Evolutionary conservation across 2,888 invertebrate genomes (phyloP).

Genomic region (Melinaea marsaeus): DNA sequence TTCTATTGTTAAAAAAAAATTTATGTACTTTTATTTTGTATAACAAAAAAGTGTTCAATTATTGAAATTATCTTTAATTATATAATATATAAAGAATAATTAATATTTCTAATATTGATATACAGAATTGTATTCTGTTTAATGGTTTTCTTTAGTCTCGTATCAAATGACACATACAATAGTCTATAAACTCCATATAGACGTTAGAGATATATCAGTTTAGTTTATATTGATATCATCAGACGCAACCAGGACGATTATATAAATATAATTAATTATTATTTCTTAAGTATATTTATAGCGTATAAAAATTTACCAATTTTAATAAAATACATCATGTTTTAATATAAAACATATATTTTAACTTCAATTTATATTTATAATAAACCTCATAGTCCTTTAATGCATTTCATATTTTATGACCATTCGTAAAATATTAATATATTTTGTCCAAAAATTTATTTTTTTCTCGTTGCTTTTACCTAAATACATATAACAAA

Average conservation of each 20-base stretch:
- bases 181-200: no score
- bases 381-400: slow-evolving; percentile 10
- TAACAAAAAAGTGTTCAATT: no score
- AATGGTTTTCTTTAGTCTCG: slow-evolving; percentile 9
- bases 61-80: no score
- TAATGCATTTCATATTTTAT: slow-evolving; percentile 8
- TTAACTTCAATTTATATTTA: slow-evolving; percentile 8
- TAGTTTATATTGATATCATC: no score
- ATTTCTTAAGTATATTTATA: slow-evolving; percentile 20
- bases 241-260: no score
- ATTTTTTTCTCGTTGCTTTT: neutral
- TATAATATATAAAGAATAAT: neutral
- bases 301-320: slow-evolving; percentile 15
- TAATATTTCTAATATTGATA: slow-evolving; percentile 4
- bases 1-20: neutral
- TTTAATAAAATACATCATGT: slow-evolving; percentile 14
- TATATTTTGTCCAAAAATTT: slow-evolving; percentile 1
- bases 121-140: slow-evolving; percentile 3
- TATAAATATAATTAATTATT: slow-evolving; percentile 13
- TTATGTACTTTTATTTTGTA: no score
- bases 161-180: no score
- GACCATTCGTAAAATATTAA: slow-evolving; percentile 7
- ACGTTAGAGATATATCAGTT: no score
- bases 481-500: neutral
- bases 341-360: slow-evolving; percentile 3